Percentiles rank a stretch among this genome's conserved stretches.
Conservation (phyloP, 2,797 vertebrate species). For the Buphagus erythrorhynchus region DNA sequence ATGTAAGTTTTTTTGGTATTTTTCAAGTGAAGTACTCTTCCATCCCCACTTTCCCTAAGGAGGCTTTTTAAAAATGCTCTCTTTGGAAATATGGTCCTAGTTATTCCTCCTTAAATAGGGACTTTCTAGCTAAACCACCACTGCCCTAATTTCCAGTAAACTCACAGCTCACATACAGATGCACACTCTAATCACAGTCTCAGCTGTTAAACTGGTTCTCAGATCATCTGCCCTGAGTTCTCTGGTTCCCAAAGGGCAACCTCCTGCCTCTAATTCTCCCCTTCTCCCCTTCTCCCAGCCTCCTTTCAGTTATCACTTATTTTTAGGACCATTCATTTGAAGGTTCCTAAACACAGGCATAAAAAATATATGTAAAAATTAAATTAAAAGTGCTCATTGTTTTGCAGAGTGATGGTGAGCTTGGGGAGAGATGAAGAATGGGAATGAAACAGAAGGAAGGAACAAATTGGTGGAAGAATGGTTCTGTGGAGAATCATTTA, state of each 20-base stretch:
- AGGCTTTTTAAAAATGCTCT: background rate
- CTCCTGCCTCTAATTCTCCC: background rate
- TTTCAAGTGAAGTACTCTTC: background rate
- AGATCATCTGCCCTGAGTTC: background rate
- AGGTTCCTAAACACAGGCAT: background rate
- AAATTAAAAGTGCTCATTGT: background rate
- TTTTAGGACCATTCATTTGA: slow-evolving; percentile 16
- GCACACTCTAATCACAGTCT: background rate
- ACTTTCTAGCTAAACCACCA: slow-evolving; percentile 21
- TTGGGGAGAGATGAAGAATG: background rate
- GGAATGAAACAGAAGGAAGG: background rate
- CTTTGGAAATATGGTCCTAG: background rate
- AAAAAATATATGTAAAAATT: background rate
- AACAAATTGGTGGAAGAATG: background rate
- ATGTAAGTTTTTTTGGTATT: background rate
- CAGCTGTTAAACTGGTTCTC: background rate
- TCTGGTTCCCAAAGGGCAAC: background rate
- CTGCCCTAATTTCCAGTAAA: slow-evolving; percentile 19
- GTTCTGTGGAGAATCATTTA: background rate
- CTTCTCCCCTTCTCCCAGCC: background rate
- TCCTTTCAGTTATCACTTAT: background rate
- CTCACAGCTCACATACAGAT: background rate
- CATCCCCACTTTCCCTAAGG: background rate
- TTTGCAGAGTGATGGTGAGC: background rate
- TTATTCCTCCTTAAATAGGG: background rate